These are phyloP conservation scores for Lycaon pictus DNA, from an alignment of 2,113 vertebrate genomes.

Conservation along the genomic window DNA sequence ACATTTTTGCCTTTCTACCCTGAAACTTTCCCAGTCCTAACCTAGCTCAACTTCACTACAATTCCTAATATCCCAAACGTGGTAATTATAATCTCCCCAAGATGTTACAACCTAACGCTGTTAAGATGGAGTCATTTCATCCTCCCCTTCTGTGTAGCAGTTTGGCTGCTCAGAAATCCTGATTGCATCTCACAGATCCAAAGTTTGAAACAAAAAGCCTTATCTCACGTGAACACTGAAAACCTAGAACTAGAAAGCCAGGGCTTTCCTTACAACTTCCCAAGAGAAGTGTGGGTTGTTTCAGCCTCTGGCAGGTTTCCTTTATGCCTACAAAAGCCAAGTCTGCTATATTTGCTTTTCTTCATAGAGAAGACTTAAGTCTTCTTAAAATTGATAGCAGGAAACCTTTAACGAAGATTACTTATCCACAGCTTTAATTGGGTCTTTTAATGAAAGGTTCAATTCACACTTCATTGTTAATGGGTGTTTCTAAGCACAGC, in stretches of 20 bases:
- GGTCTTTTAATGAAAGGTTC: not conserved
- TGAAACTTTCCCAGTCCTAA: not conserved
- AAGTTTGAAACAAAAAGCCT: not conserved
- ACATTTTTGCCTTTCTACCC: not conserved
- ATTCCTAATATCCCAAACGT: not conserved
- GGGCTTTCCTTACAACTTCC: not conserved
- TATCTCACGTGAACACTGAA: not conserved
- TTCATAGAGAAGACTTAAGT: not conserved
- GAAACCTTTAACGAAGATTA: constrained; percentile 7
- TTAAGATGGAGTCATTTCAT: not conserved
- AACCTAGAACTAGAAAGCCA: not conserved
- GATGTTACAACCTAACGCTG: not conserved
- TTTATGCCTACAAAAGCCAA: not conserved
- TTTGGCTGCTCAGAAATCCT: not conserved
- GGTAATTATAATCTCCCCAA: not conserved
- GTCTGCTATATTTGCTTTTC: not conserved
- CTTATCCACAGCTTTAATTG: not conserved
- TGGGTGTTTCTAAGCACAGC: not conserved
- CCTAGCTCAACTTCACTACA: not conserved
- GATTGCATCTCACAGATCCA: not conserved
- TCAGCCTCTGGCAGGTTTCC: not conserved
- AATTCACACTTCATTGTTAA: not conserved
- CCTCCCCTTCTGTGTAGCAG: not conserved
- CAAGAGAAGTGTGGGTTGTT: not conserved
- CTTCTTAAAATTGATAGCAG: not conserved